Percentiles rank a stretch among this genome's conserved stretches.
These are phyloP conservation scores for Psammodynastes pulverulentus DNA, from an alignment of 2,113 vertebrate genomes.

Conservation along the genomic window DNA sequence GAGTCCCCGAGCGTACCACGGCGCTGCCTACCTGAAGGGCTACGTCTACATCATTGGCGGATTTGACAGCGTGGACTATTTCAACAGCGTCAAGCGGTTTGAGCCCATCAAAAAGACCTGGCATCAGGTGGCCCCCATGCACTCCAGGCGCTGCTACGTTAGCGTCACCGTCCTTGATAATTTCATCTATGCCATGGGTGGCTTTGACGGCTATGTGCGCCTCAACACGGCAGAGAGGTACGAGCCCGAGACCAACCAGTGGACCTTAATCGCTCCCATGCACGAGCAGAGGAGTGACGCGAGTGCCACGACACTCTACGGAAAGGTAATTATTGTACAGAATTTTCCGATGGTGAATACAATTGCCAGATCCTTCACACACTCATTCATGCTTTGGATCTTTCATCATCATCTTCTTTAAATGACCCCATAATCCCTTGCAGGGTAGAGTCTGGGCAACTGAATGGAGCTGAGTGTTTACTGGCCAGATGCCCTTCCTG, in stretches of 20 bases:
- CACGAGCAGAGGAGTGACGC: constrained; percentile 75
- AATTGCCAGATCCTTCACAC: background rate
- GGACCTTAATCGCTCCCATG: constrained; percentile 79
- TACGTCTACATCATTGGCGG: constrained; percentile 79
- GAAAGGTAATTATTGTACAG: constrained; percentile 66
- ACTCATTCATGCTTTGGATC: background rate
- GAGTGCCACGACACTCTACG: constrained; percentile 72
- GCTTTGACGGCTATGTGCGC: constrained; percentile 75
- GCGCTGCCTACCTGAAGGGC: constrained; percentile 71
- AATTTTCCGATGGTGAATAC: no score
- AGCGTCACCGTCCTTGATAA: constrained; percentile 72
- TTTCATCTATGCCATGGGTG: constrained; percentile 78
- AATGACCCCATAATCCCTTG: no score
- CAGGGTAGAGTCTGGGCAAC: no score
- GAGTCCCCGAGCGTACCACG: constrained; percentile 74
- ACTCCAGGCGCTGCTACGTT: constrained; percentile 76
- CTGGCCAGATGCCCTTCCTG: no score
- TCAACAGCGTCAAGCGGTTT: constrained; percentile 76
- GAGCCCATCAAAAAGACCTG: constrained; percentile 70
- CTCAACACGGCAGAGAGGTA: constrained; percentile 77
- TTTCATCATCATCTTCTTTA: no score
- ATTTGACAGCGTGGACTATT: constrained; percentile 73
- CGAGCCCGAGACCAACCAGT: constrained; percentile 78
- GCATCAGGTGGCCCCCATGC: constrained; percentile 81
- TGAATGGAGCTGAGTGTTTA: no score